These are phyloP conservation scores for Yponomeuta malinellus DNA, from an alignment of 2,888 invertebrate genomes.

Conservation along the genomic window DNA sequence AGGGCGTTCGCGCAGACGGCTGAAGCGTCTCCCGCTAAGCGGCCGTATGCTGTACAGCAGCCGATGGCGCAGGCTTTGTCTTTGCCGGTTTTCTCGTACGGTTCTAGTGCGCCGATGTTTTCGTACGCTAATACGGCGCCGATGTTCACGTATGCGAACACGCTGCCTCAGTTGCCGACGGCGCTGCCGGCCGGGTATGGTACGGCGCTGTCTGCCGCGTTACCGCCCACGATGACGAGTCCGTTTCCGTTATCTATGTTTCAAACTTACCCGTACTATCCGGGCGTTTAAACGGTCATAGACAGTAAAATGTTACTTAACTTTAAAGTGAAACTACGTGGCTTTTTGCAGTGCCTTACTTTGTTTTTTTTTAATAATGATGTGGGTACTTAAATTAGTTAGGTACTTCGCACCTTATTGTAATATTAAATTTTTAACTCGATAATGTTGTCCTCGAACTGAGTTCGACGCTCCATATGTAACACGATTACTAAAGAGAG, in stretches of 20 bases:
- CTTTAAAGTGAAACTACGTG: too few relatives aligned
- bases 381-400: too few relatives aligned
- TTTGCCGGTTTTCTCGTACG: conserved; percentile 74
- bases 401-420: too few relatives aligned
- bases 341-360: too few relatives aligned
- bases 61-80: conserved; percentile 55
- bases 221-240: conserved; percentile 43
- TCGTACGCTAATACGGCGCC: conserved; percentile 58
- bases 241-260: conserved; percentile 52
- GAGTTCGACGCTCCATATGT: too few relatives aligned
- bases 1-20: conserved; percentile 79
- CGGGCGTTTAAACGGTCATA: conserved; percentile 34
- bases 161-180: conserved; percentile 45
- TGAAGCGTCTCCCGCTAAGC: conserved; percentile 62
- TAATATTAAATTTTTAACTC: too few relatives aligned
- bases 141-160: conserved; percentile 52
- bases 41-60: conserved; percentile 55
- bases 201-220: conserved; percentile 43
- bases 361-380: too few relatives aligned
- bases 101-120: conserved; percentile 57
- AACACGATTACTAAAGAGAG: too few relatives aligned
- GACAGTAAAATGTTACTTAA: not conserved
- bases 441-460: too few relatives aligned
- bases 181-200: conserved; percentile 55
- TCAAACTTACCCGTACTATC: conserved; percentile 58